Evolutionary conservation across 64 coral and sea anemone genomes (phyloP).

Genomic region (Catalaphyllia jardinei): DNA sequence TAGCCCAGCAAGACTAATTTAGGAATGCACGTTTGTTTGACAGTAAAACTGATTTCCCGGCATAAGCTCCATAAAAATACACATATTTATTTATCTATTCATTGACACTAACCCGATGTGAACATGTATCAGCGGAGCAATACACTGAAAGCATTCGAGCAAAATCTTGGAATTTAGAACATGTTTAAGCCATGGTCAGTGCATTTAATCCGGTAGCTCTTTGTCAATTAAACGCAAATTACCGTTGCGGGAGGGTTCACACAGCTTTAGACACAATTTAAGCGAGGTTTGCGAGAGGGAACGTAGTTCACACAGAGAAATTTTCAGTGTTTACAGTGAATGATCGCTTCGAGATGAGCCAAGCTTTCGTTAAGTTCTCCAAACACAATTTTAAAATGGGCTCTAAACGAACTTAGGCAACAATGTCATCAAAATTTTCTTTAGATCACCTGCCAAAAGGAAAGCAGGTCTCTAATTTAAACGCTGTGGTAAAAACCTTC

Average conservation of each 20-base stretch:
- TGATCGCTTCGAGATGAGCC: not conserved
- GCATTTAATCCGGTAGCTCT: not conserved
- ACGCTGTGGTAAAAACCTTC: not conserved
- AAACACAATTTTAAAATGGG: not conserved
- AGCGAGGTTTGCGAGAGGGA: not conserved
- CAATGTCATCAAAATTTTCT: not conserved
- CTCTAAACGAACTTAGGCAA: not conserved
- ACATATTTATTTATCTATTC: slow-evolving; percentile 5
- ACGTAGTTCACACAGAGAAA: not conserved
- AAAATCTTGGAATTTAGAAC: not conserved
- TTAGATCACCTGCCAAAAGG: not conserved
- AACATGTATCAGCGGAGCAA: not conserved
- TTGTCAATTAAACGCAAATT: slow-evolving; percentile 27
- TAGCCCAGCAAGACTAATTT: not conserved
- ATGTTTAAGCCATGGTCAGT: not conserved
- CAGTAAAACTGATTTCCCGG: not conserved
- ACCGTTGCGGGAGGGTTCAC: slow-evolving; percentile 6
- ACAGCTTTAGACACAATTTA: not conserved
- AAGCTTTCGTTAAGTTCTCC: not conserved
- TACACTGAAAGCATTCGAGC: not conserved
- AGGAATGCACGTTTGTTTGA: not conserved
- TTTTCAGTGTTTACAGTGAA: not conserved
- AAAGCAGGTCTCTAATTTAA: slow-evolving; percentile 28
- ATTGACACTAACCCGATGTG: not conserved
- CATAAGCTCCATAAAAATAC: not conserved